A percentile compares a stretch with the other conserved stretches of the same genome.
Evolutionary conservation across 2,888 invertebrate species (phyloP).

Genomic region (Oscheius sp.): DNA sequence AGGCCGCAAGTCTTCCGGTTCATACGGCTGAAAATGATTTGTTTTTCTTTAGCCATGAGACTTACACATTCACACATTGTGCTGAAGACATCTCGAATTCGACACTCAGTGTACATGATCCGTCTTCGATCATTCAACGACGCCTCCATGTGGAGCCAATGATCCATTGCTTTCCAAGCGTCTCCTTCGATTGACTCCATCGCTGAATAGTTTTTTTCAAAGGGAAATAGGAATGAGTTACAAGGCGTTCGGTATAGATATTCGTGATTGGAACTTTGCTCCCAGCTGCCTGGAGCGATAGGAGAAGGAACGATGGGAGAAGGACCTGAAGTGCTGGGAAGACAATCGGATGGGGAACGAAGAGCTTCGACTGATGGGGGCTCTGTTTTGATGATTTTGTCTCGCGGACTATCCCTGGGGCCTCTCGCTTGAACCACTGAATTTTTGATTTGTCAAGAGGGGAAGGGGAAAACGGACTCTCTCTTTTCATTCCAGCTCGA

Average conservation of each 20-base stretch:
- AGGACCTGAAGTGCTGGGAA: slow-evolving; percentile 13
- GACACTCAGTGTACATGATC: slow-evolving; percentile 52
- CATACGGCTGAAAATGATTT: slow-evolving; percentile 44
- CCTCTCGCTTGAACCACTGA: slow-evolving; percentile 28
- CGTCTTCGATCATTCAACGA: slow-evolving; percentile 48
- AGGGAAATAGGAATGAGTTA: not conserved
- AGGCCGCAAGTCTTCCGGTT: slow-evolving; percentile 40
- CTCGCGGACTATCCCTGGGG: not conserved
- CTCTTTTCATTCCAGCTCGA: slow-evolving; percentile 50
- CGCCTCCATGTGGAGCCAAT: slow-evolving; percentile 43
- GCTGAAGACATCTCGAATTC: slow-evolving; percentile 47
- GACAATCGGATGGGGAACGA: slow-evolving; percentile 2
- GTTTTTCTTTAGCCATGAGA: not conserved
- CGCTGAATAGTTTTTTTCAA: slow-evolving; percentile 3
- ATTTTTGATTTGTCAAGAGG: not conserved
- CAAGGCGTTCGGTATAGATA: not conserved
- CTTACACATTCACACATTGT: slow-evolving; percentile 51
- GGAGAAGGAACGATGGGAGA: slow-evolving; percentile 2
- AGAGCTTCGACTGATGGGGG: not conserved
- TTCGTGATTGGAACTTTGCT: no score
- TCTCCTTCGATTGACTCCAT: slow-evolving; percentile 26
- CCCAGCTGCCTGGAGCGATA: not conserved
- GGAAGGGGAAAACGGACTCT: slow-evolving; percentile 33
- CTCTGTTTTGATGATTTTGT: slow-evolving; percentile 9
- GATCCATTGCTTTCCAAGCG: slow-evolving; percentile 35